Evolutionary conservation across 1,140 invertebrate species (phyloP).

Genomic region (Ips typographus): DNA sequence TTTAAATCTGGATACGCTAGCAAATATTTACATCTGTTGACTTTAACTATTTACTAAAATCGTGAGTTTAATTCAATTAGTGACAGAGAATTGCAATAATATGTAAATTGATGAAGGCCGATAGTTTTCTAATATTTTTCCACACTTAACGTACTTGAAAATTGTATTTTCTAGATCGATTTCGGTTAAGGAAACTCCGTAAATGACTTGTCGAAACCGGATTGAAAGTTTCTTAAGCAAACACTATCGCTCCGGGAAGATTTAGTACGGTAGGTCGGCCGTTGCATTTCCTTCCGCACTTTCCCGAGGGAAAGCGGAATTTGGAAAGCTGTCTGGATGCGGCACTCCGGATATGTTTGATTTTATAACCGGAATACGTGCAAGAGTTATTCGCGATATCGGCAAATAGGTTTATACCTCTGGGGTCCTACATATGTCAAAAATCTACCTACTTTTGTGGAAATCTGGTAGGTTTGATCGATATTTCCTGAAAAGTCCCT

Average conservation of each 20-base stretch:
- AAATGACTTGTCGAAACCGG: background rate
- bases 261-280: slow-evolving; percentile 20
- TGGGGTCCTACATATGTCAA: background rate
- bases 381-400: background rate
- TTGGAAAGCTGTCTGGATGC: slow-evolving; percentile 8
- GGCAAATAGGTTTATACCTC: slow-evolving; percentile 6
- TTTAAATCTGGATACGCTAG: background rate
- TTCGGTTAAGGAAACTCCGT: background rate
- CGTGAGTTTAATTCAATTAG: too few relatives aligned
- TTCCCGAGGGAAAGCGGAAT: slow-evolving; percentile 1
- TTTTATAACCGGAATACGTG: slow-evolving; percentile 6
- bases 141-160: too few relatives aligned
- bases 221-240: slow-evolving; percentile 8
- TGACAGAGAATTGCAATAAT: too few relatives aligned
- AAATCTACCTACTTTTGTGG: too few relatives aligned
- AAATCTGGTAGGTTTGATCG: too few relatives aligned
- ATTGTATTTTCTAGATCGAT: too few relatives aligned
- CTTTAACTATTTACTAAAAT: background rate
- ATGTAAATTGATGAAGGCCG: too few relatives aligned
- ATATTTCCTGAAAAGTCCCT: too few relatives aligned
- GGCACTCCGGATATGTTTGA: slow-evolving; percentile 13
- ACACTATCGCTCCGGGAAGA: slow-evolving; percentile 19
- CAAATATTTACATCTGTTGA: slow-evolving; percentile 2
- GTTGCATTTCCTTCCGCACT: slow-evolving; percentile 6
- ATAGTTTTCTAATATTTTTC: too few relatives aligned